phyloP scores from a whole-genome alignment of 2,888 invertebrate species.

The Torymus texanus region DNA sequence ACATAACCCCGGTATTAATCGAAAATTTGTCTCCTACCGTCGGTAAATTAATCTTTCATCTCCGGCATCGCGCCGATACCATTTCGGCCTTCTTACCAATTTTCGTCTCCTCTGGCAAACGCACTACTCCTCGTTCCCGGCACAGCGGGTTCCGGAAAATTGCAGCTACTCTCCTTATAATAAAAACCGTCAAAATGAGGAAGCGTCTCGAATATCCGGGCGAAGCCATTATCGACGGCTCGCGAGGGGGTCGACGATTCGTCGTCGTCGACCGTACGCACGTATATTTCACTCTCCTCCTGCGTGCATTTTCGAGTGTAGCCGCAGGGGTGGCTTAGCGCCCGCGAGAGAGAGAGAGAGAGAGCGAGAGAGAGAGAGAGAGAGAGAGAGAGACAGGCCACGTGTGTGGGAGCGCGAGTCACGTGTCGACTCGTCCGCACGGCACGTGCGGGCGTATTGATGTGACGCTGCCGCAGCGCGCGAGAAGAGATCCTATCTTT shows the following conservation, averaged over 20 bases:
- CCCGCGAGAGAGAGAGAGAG: not conserved
- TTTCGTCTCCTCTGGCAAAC: constrained; percentile 22
- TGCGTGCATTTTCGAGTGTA: constrained; percentile 16
- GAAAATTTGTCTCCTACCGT: not conserved
- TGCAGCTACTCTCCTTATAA: not conserved
- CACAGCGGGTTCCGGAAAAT: constrained; percentile 9
- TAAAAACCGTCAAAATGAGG: constrained; percentile 40
- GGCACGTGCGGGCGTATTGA: no score
- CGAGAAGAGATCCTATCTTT: constrained; percentile 8
- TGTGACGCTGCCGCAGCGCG: not conserved
- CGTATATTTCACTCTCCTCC: not conserved
- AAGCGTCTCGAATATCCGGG: constrained; percentile 45
- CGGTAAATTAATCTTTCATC: constrained; percentile 27
- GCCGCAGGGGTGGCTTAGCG: constrained; percentile 4
- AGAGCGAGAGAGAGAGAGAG: not conserved
- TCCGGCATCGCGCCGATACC: not conserved
- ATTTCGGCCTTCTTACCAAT: not conserved
- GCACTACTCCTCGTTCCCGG: not conserved
- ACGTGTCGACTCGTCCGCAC: no score
- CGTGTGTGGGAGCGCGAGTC: no score
- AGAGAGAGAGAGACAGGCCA: not conserved
- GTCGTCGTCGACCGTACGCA: constrained; percentile 11
- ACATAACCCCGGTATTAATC: no score
- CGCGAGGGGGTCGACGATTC: not conserved
- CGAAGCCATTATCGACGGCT: constrained; percentile 28